Evolutionary conservation across 1,140 invertebrate species (phyloP), one percentile per base, ranked within the genome.

Genomic region (Ectropis grisescens): DNA sequence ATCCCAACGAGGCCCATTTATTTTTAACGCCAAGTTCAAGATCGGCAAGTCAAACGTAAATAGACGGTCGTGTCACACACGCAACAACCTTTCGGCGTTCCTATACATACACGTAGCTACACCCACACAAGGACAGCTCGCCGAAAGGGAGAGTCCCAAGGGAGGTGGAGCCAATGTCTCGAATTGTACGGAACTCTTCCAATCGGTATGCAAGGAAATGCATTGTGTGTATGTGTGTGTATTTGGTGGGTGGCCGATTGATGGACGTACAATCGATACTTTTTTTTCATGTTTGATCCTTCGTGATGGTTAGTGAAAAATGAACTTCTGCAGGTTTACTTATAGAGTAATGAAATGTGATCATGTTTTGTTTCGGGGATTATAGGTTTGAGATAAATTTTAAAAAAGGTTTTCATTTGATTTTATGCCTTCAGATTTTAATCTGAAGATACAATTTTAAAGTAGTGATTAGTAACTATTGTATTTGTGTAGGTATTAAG

Each of bases 81-180:
- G 47, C 40, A n/a, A 13, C 23, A 27, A 47, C 41, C 45, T 37
- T 26, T 30, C 13, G 25, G 33, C 48, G 39, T 43, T 48, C 41
- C 37, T 19, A 43, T 35, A 51, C 52, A 53, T 51, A 48, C 49
- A 36, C n/a, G n/a, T n/a, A n/a, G n/a, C n/a, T n/a, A n/a, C n/a
- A n/a, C n/a, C n/a, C 36, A 45, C 29, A 37, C 32, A 38, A 32
- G 33, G 28, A 49, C 24, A 34, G 24, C 27, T 35, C 40, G 34
- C 42, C 29, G 68, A 80, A 71, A 80, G 72, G 72, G 75, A 78
- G 62, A 78, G 69, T 82, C 79, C 69, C 79, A 39, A 13, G 76
- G 79, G 81, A 81, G 76, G 78, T 57, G 74, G 76, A 62, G 78
- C 70, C 60, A 74, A 58, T 64, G 68, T 76, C 70, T 76, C 58